These are phyloP conservation scores for Caranx melampygus DNA, from an alignment of 2,113 vertebrate species.

Conservation along the genomic window DNA sequence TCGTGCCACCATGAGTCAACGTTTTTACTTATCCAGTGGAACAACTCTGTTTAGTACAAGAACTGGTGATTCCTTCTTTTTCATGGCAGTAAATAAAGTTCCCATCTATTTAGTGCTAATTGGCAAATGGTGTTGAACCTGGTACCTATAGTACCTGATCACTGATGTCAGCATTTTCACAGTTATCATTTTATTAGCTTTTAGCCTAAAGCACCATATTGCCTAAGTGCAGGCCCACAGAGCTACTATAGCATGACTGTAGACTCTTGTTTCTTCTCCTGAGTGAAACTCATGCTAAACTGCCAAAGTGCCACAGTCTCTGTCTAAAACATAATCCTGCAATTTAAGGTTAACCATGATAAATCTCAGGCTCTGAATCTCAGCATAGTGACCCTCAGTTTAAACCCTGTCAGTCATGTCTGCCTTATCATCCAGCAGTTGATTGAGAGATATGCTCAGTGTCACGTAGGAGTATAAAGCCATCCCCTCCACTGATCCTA, in stretches of 20 bases:
- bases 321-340: slow-evolving; percentile 38
- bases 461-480: slow-evolving; percentile 65
- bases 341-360: slow-evolving; percentile 60
- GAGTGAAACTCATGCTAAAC: slow-evolving; percentile 20
- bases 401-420: slow-evolving; percentile 71
- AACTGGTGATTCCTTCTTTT: too few relatives aligned
- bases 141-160: background rate
- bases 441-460: slow-evolving; percentile 64
- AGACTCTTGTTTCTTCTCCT: slow-evolving; percentile 26
- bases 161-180: slow-evolving; percentile 5
- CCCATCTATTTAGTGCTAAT: background rate
- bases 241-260: background rate
- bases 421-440: slow-evolving; percentile 54
- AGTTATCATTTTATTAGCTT: slow-evolving; percentile 1
- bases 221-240: background rate
- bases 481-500: slow-evolving; percentile 68
- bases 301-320: slow-evolving; percentile 23
- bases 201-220: slow-evolving; percentile 6
- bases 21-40: background rate
- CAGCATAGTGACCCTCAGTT: slow-evolving; percentile 55
- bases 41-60: background rate
- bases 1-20: background rate
- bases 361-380: slow-evolving; percentile 35
- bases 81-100: background rate
- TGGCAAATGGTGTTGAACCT: background rate